phyloP scores from a whole-genome alignment of 1,140 invertebrate species.

The Leptopilina clavipes region DNA sequence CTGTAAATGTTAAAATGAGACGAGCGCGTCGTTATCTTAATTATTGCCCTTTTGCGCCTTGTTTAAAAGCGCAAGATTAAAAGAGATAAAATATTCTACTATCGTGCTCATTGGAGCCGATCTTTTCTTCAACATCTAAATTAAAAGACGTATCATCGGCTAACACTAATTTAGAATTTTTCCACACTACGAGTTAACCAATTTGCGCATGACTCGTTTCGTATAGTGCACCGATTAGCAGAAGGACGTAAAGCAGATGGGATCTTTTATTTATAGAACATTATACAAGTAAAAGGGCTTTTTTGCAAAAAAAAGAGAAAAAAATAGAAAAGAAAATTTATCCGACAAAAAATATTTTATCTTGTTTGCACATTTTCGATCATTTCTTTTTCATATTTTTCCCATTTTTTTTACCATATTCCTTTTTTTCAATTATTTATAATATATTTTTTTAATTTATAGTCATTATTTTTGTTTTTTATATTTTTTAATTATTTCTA shows the following conservation, averaged over 20 bases:
- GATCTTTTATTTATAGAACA: neutral
- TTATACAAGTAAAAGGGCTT: neutral
- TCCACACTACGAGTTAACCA: neutral
- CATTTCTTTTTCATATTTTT: too few relatives aligned
- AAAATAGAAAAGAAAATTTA: neutral
- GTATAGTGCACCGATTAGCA: conserved; percentile 1
- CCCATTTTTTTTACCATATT: too few relatives aligned
- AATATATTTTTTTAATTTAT: too few relatives aligned
- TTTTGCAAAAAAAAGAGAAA: neutral
- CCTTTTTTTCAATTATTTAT: too few relatives aligned
- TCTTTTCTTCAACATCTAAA: conserved; percentile 2
- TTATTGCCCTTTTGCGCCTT: neutral
- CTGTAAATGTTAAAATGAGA: neutral
- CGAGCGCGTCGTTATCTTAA: neutral
- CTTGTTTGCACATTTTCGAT: too few relatives aligned
- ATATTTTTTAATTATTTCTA: too few relatives aligned
- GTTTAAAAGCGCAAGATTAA: conserved; percentile 16
- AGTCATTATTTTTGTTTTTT: too few relatives aligned
- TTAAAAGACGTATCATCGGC: conserved; percentile 11
- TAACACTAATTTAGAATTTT: conserved; percentile 14
- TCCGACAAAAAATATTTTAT: too few relatives aligned
- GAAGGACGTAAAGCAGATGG: conserved; percentile 16
- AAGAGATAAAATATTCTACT: neutral
- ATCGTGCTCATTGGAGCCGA: conserved; percentile 9
- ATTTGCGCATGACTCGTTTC: conserved; percentile 18